Percentiles rank a stretch among this genome's conserved stretches.
Evolutionary conservation across 1,140 invertebrate genomes (phyloP).

Genomic region (Dinoponera quadriceps): DNA sequence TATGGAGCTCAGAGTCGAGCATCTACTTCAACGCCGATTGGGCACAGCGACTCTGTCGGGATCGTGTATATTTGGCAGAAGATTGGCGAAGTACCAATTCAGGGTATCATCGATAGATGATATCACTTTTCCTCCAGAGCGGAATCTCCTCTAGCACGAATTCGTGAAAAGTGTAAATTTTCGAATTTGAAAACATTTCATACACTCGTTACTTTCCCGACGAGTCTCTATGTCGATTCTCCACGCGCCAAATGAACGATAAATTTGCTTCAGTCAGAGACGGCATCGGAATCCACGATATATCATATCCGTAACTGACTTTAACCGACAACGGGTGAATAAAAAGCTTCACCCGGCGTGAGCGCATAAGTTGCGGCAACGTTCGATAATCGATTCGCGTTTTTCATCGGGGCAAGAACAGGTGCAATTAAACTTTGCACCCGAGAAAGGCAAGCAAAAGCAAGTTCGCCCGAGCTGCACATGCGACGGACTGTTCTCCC

Average conservation of each 20-base stretch:
- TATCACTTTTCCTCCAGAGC: too few relatives aligned
- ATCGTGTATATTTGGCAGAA: too few relatives aligned
- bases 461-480: slow-evolving; percentile 52
- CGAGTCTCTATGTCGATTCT: not conserved
- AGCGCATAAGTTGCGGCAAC: slow-evolving; percentile 24
- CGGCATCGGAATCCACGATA: not conserved
- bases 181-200: too few relatives aligned
- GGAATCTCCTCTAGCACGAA: too few relatives aligned
- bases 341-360: slow-evolving; percentile 30
- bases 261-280: slow-evolving; percentile 23
- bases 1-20: too few relatives aligned
- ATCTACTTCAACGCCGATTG: too few relatives aligned
- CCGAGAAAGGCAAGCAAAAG: slow-evolving; percentile 29
- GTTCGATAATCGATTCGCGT: slow-evolving; percentile 59
- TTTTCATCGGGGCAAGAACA: slow-evolving; percentile 32
- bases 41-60: too few relatives aligned
- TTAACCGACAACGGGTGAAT: slow-evolving; percentile 7
- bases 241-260: not conserved
- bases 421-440: slow-evolving; percentile 62
- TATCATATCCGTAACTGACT: slow-evolving; percentile 21
- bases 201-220: not conserved
- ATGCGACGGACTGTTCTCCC: not conserved
- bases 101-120: too few relatives aligned
- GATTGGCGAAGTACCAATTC: too few relatives aligned
- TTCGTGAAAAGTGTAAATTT: too few relatives aligned